Base-by-base conservation (phyloP, 2,888 invertebrate species). In the Hofmannophila pseudospretella region DNA sequence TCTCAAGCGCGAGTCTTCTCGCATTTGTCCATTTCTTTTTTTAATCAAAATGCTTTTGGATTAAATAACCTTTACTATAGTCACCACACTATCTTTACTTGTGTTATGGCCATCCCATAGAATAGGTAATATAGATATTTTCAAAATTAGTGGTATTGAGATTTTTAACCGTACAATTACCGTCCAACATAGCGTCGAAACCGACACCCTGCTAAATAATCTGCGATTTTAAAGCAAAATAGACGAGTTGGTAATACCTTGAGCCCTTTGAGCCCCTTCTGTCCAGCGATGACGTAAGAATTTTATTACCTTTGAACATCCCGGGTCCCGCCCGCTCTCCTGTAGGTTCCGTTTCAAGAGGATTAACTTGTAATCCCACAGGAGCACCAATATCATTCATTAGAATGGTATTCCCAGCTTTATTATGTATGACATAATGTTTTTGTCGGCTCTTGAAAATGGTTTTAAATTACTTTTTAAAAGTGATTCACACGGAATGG, bases 291-390 rank as follows among this genome's bases (percentile, higher is more conserved):
- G 77, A 80, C 73, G 73, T 68, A 75, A 78, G 74, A 80, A 70
- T 79, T 77, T 81, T 80, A 80, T 80, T 79, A 76, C 72, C 66
- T 53, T 47, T 41, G 50, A 23, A n/a, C 23, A n/a, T 23, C 53
- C 58, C 54, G 49, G 47, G 46, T 47, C 43, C 44, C 47, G 48
- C 51, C 47, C 49, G 52, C 50, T 45, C 16, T 53, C 48, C 27
- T 11, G 58, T 54, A 45, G 54, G 58, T 60, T 65, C 64, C 67
- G 68, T 73, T 80, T 75, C 73, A 77, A 81, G 73, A 75, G 84
- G 84, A 84, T 85, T 84, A 82, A 73, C 77, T 77, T 78, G 74
- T 84, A 78, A 85, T 82, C 82, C 80, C 69, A 61, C 63, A 68
- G 76, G 73, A 82, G 76, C 67, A 71, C 74, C 74, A 76, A 77